A percentile compares a stretch with the other conserved stretches of the same genome.
Evolutionary conservation across 2,888 invertebrate genomes (phyloP).

Genomic region (Drosophila borborema): DNA sequence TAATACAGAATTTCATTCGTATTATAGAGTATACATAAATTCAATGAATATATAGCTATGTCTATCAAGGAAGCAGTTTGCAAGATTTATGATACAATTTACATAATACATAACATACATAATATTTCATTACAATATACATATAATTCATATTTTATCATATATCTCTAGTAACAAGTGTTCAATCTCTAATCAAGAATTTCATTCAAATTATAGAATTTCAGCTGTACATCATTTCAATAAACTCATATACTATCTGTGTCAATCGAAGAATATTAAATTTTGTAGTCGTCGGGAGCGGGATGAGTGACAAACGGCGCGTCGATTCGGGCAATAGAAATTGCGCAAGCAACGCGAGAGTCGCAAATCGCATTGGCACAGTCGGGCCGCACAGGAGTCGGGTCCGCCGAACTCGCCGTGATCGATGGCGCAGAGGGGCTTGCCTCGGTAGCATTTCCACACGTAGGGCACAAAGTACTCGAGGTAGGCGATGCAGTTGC

Average conservation of each 20-base stretch:
- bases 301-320: slow-evolving; percentile 91
- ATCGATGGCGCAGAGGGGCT: slow-evolving; percentile 89
- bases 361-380: slow-evolving; percentile 93
- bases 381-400: slow-evolving; percentile 90
- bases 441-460: slow-evolving; percentile 93
- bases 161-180: background rate
- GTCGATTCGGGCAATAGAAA: slow-evolving; percentile 90
- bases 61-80: no score
- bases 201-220: background rate
- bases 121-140: background rate
- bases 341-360: slow-evolving; percentile 92
- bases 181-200: background rate
- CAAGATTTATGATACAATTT: no score
- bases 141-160: background rate
- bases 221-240: background rate
- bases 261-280: slow-evolving; percentile 85
- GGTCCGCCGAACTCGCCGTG: slow-evolving; percentile 87
- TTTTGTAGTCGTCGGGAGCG: slow-evolving; percentile 91
- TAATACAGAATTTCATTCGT: no score
- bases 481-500: slow-evolving; percentile 91
- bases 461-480: slow-evolving; percentile 95
- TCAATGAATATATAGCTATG: no score
- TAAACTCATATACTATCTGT: no score
- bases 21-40: no score
- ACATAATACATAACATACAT: no score